Base-by-base conservation (phyloP, 2,797 vertebrate genomes). In the Salmo trutta region DNA sequence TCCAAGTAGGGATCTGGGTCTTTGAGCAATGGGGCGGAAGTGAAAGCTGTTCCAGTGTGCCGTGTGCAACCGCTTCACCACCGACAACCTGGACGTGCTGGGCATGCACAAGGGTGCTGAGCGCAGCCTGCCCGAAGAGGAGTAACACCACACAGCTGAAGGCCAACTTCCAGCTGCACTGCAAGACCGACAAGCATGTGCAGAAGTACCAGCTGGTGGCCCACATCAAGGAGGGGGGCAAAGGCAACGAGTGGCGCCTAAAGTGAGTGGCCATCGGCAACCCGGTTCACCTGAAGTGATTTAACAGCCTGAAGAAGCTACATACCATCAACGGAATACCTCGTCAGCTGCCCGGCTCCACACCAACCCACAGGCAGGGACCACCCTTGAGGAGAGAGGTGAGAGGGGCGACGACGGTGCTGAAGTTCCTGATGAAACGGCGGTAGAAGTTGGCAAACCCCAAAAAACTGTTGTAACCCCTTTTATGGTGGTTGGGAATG, bases 111-210 rank as follows among this genome's bases (percentile, higher is more conserved):
- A 99, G 98, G 96, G 95, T 0, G 93, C 96, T 62, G 98, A 99
- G 85, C 97, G 98, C 71, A 95, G 91, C 89, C 95, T 99, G 47
- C 97, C 98, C 0, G 98, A 99, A 89, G 98, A 99, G 0, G 98
- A 99, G 89, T 99, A 99, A 99, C 92, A 99, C 97, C 92, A 99
- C 98, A 0, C 98, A 99, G 91, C 97, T 99, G 79, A 99, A 99
- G 93, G 98, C 98, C 88, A 99, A 99, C 94, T 99, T 99, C 91
- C 98, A 99, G 91, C 95, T 99, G 80, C 98, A 99, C 91, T 99
- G 97, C 87, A 99, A 99, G 95, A 99, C 97, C 0, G 98, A 99
- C 93, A 99, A 99, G 89, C 98, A 99, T 0, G 95, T 99, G 84
- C 97, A 99, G 91, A 99, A 99, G 88, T 98, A 97, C 95, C 98